phyloP scores from a whole-genome alignment of 2,888 invertebrate genomes.

The Coenonympha glycerion region DNA sequence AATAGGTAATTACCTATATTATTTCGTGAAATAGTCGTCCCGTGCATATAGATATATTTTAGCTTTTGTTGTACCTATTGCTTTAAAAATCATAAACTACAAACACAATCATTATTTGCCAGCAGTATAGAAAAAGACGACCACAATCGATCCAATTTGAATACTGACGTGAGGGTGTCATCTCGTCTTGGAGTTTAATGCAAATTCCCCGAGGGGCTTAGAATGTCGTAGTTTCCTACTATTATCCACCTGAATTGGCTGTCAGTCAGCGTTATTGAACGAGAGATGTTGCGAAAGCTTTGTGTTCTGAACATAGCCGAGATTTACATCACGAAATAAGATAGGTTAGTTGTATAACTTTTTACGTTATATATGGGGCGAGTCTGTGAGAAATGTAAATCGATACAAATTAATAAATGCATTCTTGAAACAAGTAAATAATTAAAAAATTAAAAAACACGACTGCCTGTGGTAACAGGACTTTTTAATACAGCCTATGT shows the following conservation, averaged over 20 bases:
- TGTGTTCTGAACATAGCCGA: not conserved
- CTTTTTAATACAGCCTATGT: too few relatives aligned
- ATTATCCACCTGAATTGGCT: constrained; percentile 50
- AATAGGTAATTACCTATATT: too few relatives aligned
- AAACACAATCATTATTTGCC: too few relatives aligned
- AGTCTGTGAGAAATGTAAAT: too few relatives aligned
- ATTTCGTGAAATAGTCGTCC: too few relatives aligned
- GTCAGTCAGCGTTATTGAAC: constrained; percentile 47
- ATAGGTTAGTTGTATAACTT: not conserved
- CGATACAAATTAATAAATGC: too few relatives aligned
- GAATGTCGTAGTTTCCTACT: constrained; percentile 44
- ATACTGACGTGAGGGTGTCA: constrained; percentile 48
- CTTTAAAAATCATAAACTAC: too few relatives aligned
- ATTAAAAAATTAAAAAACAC: too few relatives aligned
- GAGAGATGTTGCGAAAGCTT: constrained; percentile 7
- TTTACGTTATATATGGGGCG: not conserved
- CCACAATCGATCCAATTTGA: constrained; percentile 54
- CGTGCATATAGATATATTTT: too few relatives aligned
- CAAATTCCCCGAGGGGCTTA: constrained; percentile 48
- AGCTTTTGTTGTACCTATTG: too few relatives aligned
- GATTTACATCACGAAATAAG: not conserved
- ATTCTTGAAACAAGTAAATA: too few relatives aligned
- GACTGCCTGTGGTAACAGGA: too few relatives aligned
- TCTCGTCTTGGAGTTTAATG: constrained; percentile 32
- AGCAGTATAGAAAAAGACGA: constrained; percentile 23